Base-by-base conservation (phyloP, 2,888 invertebrate genomes). In the Smittia aterrima region DNA sequence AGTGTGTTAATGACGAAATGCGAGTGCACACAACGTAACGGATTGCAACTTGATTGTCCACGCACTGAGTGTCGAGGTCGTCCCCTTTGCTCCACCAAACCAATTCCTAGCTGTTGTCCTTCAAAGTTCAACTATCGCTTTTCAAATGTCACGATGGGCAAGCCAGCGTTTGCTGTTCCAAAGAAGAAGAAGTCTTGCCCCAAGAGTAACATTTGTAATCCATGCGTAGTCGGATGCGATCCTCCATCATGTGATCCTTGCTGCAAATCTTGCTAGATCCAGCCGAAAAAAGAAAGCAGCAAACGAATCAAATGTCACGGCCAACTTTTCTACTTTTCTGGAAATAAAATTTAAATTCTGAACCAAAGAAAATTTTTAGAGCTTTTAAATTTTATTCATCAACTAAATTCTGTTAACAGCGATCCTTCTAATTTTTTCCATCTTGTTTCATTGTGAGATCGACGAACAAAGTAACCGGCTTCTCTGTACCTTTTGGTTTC, bases 11-110 rank as follows among this genome's bases (percentile, higher is more conserved):
- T 86, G 76, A 82, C 84, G 11, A 85, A 85, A 41, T 88, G 88
- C 77, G 85, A 86, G 58, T 88, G 88, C 78, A 84, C 85, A 75
- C 85, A 84, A 78, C 81, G 85, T 9, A 87, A 88, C 77, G 88
- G 88, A 4, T 80, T 88, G 22, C 88, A 88, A 78, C 85, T 87
- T 74, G 85, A 87, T 76, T 88, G 88, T 78, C 85, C 83, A 0
- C 81, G 87, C 72, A 82, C 83, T 0, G 81, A 82, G 32, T 87
- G 87, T 77, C 84, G 83, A 74, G 86, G 86, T 47, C 81, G 83
- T 4, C 84, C 84, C 0, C 82, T 81, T 27, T 86, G 86, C 77
- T 79, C 84, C 76, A 83, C 82, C 62, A 80, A 81, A 75, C 85
- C 85, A 0, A 78, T 81, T 40, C 85, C 86, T 0, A 82, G 80